A percentile compares a stretch with the other conserved stretches of the same genome.
phyloP scores from a whole-genome alignment of 53 echinoderm and acorn worm species.

The Holothuria scabra region DNA sequence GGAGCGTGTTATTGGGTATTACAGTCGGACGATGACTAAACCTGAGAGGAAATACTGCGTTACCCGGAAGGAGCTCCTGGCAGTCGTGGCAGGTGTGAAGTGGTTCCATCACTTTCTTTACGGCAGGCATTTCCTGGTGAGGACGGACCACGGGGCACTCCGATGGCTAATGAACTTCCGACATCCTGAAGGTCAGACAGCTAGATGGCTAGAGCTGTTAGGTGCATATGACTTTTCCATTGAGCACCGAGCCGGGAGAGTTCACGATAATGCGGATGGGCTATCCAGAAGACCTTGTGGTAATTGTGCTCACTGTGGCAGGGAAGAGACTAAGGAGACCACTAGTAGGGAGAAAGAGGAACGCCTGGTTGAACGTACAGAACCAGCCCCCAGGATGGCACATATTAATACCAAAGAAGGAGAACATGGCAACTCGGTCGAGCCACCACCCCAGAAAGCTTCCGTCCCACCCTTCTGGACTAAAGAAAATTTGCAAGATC shows the following conservation, averaged over 20 bases:
- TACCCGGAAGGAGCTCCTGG: background rate
- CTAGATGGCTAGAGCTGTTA: slow-evolving; percentile 13
- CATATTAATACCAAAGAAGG: too few species aligned
- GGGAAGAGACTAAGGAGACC: too few species aligned
- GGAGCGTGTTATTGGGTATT: slow-evolving; percentile 7
- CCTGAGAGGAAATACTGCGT: slow-evolving; percentile 23
- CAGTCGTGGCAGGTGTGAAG: slow-evolving; percentile 7
- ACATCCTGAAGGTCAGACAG: slow-evolving; percentile 17
- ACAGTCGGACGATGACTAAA: slow-evolving; percentile 11
- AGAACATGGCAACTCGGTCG: too few species aligned
- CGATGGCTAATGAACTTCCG: slow-evolving; percentile 13
- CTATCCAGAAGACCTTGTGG: too few species aligned
- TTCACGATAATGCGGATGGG: background rate
- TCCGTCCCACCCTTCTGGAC: background rate
- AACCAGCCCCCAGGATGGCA: too few species aligned
- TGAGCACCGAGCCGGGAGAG: background rate
- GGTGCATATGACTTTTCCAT: slow-evolving; percentile 4
- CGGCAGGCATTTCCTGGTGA: slow-evolving; percentile 13
- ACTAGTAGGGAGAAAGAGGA: too few species aligned
- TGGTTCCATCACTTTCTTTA: slow-evolving; percentile 2
- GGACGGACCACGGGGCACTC: slow-evolving; percentile 26
- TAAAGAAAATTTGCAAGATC: background rate
- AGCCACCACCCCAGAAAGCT: background rate
- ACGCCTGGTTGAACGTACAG: too few species aligned
- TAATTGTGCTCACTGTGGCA: too few species aligned